Evolutionary conservation across 2,113 vertebrate genomes (phyloP).

Genomic region (Datnioides undecimradiatus): DNA sequence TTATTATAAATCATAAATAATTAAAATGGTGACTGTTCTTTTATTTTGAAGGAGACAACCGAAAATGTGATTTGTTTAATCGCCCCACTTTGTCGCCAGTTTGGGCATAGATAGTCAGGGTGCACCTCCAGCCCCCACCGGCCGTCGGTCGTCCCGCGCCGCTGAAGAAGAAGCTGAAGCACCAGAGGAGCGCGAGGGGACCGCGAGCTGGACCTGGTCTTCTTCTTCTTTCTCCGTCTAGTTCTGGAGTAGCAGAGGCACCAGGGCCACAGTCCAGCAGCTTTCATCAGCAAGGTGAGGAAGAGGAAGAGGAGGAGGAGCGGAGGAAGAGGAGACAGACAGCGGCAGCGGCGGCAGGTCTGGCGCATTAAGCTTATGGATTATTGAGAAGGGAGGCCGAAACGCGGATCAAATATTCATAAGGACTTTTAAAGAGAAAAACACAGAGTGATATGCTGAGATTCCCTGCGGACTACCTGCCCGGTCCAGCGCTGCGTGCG

Average conservation of each 20-base stretch:
- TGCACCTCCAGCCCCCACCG: conserved; percentile 62
- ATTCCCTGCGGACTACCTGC: conserved; percentile 71
- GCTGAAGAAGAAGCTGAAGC: conserved; percentile 40
- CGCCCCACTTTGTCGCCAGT: conserved; percentile 9
- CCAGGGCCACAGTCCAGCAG: conserved; percentile 58
- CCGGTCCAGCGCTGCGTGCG: conserved; percentile 33
- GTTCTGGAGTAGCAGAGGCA: conserved; percentile 81
- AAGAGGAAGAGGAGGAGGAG: conserved; percentile 44
- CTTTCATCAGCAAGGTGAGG: conserved; percentile 59
- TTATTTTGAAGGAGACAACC: conserved; percentile 63
- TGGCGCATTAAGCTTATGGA: conserved; percentile 85
- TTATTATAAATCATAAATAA: too few species aligned
- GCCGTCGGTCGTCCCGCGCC: conserved; percentile 56
- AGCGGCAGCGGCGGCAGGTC: too few species aligned
- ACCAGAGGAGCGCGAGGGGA: conserved; percentile 27
- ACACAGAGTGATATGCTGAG: conserved; percentile 25
- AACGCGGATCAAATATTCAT: conserved; percentile 73
- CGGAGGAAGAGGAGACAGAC: conserved; percentile 45
- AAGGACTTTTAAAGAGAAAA: conserved; percentile 60
- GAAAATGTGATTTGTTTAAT: conserved; percentile 10
- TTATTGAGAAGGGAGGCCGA: conserved; percentile 76
- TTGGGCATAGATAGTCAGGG: conserved; percentile 37
- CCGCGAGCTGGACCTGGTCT: conserved; percentile 7
- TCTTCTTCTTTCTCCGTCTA: not conserved
- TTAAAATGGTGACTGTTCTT: not conserved